Percentiles rank a stretch among this genome's conserved stretches.
These are phyloP conservation scores for Scortum barcoo DNA, from an alignment of 2,113 vertebrate species.

Conservation along the genomic window DNA sequence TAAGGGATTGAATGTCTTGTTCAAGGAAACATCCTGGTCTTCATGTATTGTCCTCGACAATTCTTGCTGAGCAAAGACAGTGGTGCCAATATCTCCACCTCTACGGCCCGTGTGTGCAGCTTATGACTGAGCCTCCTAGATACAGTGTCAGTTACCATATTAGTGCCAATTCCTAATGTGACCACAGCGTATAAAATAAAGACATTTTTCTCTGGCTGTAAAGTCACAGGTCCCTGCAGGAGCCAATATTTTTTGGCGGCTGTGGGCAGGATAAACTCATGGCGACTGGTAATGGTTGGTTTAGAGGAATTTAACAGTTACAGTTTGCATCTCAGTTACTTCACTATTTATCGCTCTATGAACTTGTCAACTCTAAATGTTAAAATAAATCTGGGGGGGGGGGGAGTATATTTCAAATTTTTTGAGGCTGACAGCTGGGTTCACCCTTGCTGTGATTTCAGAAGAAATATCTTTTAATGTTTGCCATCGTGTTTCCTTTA, in stretches of 20 bases:
- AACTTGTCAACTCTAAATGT: constrained; percentile 30
- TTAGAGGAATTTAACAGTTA: not conserved
- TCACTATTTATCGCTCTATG: constrained; percentile 11
- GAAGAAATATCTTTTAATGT: constrained; percentile 31
- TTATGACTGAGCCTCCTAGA: constrained; percentile 34
- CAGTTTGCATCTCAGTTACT: not conserved
- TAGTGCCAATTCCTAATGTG: constrained; percentile 15
- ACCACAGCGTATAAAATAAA: not conserved
- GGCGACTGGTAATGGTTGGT: not conserved
- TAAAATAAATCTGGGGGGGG: not conserved
- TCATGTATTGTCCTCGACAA: not conserved
- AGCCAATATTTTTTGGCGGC: constrained; percentile 27
- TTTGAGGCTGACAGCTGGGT: constrained; percentile 17
- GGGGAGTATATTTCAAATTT: not conserved
- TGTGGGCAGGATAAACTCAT: constrained; percentile 1
- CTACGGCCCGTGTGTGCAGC: not conserved
- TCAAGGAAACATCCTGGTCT: constrained; percentile 60
- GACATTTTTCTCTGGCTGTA: constrained; percentile 14
- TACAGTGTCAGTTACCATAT: constrained; percentile 42
- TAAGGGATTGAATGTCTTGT: constrained; percentile 35
- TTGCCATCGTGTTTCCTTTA: constrained; percentile 58
- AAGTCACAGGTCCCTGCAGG: constrained; percentile 25
- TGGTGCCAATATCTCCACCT: not conserved
- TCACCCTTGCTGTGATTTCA: constrained; percentile 13
- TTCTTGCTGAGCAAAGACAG: not conserved